Percentiles rank a stretch among this genome's conserved stretches.
phyloP scores from a whole-genome alignment of 2,113 vertebrate genomes.

The Oriolus oriolus region DNA sequence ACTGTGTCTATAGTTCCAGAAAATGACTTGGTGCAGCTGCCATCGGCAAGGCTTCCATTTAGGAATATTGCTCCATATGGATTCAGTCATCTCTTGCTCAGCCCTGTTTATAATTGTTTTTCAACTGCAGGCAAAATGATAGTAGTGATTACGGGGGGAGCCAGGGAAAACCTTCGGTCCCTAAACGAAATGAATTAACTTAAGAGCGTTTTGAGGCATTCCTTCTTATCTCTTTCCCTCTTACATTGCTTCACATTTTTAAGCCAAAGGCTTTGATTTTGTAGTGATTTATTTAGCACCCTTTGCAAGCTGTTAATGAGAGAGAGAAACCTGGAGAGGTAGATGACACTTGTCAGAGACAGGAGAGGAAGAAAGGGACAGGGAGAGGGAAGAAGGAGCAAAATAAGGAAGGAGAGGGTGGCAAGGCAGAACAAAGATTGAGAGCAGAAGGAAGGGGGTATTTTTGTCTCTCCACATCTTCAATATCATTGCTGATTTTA shows the following conservation, averaged over 20 bases:
- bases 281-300: neutral
- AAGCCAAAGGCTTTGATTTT: neutral
- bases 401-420: neutral
- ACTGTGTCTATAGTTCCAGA: neutral
- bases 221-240: neutral
- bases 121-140: neutral
- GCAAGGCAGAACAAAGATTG: neutral
- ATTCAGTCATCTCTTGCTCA: neutral
- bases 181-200: neutral
- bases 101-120: neutral
- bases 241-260: neutral
- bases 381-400: neutral
- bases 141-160: neutral
- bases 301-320: neutral
- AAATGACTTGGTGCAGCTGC: neutral
- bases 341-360: neutral
- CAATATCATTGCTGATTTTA: neutral
- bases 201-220: neutral
- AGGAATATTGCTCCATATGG: neutral
- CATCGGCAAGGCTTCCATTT: neutral
- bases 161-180: neutral
- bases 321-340: neutral
- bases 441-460: neutral
- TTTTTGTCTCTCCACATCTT: neutral
- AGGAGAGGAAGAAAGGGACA: neutral